Percentiles rank a stretch among this genome's conserved stretches.
Conservation (phyloP, 2,888 invertebrate genomes). For the Glaucopsyche alexis region DNA sequence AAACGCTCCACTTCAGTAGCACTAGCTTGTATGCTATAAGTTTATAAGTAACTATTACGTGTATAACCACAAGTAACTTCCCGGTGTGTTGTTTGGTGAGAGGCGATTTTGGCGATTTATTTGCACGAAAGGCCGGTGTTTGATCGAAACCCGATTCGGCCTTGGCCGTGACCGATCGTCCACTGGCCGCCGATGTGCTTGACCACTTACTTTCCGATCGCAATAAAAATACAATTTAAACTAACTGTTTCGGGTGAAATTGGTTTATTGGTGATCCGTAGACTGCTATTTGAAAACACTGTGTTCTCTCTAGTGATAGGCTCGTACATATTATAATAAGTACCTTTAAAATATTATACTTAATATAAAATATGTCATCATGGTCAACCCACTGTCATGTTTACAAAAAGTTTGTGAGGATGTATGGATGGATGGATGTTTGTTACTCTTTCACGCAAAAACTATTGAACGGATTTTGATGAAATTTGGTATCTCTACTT, state of each 20-base stretch:
- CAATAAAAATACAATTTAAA: constrained; percentile 38
- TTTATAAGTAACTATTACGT: too few species aligned
- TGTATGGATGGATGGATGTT: too few species aligned
- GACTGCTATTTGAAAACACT: background rate
- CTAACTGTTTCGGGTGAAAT: constrained; percentile 1
- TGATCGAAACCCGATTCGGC: constrained; percentile 56
- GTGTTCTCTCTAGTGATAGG: background rate
- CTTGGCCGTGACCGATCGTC: constrained; percentile 76
- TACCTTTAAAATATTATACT: too few species aligned
- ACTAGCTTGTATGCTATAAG: background rate
- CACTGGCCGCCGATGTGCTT: constrained; percentile 66
- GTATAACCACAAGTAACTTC: constrained; percentile 39
- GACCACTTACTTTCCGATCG: constrained; percentile 49
- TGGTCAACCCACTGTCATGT: too few species aligned
- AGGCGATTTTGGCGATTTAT: constrained; percentile 47
- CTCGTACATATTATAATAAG: too few species aligned
- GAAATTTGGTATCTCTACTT: too few species aligned
- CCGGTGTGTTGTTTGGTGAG: constrained; percentile 47
- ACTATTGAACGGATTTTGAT: too few species aligned
- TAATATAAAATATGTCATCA: too few species aligned
- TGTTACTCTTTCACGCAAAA: too few species aligned
- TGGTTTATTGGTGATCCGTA: background rate
- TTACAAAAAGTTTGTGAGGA: too few species aligned
- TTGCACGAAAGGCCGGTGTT: constrained; percentile 44
- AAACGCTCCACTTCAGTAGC: background rate